Conservation (phyloP, 2,797 vertebrate genomes). For the Sebastes taczanowskii region DNA sequence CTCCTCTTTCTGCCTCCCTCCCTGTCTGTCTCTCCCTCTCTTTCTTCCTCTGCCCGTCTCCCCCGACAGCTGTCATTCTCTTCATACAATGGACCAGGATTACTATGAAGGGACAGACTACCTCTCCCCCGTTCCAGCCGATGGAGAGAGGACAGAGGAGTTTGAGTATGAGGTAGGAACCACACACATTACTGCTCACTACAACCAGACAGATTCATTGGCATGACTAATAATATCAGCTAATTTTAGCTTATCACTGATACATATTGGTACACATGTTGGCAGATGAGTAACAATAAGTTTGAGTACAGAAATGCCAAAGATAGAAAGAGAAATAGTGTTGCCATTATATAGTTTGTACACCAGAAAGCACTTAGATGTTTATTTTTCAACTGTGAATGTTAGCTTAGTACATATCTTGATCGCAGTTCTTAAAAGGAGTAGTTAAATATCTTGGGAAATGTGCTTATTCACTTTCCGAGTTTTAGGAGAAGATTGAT, state of each 20-base stretch:
- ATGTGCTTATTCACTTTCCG: too few species aligned
- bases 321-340: background rate
- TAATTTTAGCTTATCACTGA: background rate
- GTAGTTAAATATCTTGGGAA: too few species aligned
- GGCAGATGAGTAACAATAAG: background rate
- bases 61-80: constrained; percentile 92
- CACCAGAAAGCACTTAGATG: background rate
- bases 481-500: too few species aligned
- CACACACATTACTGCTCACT: background rate
- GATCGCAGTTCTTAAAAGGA: too few species aligned
- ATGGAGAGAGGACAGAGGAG: constrained; percentile 92
- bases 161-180: constrained; percentile 96
- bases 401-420: background rate
- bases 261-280: background rate
- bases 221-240: too few species aligned
- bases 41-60: constrained; percentile 16
- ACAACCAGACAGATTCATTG: background rate
- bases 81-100: constrained; percentile 93
- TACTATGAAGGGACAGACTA: constrained; percentile 94
- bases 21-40: background rate
- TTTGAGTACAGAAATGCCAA: background rate
- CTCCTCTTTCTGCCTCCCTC: constrained; percentile 15
- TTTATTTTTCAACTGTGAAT: background rate
- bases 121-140: constrained; percentile 89
- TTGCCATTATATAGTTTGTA: background rate